phyloP scores from a whole-genome alignment of 2,113 vertebrate species.

The Chiloscyllium plagiosum region DNA sequence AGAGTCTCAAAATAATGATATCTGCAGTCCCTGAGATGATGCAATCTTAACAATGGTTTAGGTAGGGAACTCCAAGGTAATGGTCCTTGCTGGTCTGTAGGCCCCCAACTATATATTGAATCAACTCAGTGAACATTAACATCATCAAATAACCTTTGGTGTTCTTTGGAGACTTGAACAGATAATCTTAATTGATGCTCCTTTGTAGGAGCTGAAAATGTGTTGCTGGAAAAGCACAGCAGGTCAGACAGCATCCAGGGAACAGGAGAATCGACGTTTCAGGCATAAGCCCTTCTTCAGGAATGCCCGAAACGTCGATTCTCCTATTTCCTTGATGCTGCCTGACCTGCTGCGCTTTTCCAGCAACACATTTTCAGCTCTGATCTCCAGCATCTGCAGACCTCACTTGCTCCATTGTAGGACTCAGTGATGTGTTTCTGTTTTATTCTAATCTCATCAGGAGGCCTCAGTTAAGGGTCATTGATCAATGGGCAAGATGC shows the following conservation, averaged over 20 bases:
- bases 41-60: background rate
- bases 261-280: no score
- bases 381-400: no score
- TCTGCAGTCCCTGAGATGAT: background rate
- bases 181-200: background rate
- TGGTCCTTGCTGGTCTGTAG: background rate
- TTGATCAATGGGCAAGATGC: background rate
- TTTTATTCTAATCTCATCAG: background rate
- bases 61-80: background rate
- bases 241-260: no score
- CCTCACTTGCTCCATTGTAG: no score
- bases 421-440: background rate
- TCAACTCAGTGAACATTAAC: background rate
- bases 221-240: no score
- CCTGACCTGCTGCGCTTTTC: no score
- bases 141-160: background rate
- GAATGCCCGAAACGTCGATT: no score
- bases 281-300: no score
- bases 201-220: background rate
- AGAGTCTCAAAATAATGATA: background rate
- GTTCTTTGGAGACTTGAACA: background rate
- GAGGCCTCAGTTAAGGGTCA: background rate
- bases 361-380: no score
- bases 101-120: background rate
- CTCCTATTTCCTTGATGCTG: no score